Conservation (phyloP, 2,888 invertebrate genomes). For the Pristionchus arcanus region DNA sequence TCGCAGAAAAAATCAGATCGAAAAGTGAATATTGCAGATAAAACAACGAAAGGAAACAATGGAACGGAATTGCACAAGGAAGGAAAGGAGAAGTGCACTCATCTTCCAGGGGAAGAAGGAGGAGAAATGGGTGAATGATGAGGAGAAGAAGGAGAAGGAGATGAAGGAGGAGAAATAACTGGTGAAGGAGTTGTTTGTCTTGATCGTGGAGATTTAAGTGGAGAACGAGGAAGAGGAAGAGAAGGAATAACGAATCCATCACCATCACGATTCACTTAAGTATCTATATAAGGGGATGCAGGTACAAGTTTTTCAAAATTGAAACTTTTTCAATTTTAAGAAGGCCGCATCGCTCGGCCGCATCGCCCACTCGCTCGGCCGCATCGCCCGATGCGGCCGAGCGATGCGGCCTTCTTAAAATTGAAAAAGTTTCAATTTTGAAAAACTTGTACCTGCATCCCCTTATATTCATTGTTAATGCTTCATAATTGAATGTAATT, state of each 20-base stretch:
- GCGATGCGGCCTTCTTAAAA: no score
- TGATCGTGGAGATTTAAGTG: not conserved
- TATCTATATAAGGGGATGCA: not conserved
- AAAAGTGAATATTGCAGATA: not conserved
- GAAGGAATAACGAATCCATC: not conserved
- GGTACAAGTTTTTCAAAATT: no score
- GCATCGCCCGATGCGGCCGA: no score
- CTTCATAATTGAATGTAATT: no score
- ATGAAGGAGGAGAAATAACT: not conserved
- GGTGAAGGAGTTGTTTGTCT: not conserved
- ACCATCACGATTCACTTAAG: not conserved
- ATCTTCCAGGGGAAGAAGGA: not conserved
- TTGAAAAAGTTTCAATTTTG: no score
- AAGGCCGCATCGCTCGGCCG: no score
- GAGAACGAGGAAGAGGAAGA: conserved; percentile 19
- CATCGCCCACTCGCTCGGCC: no score
- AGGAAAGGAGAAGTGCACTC: not conserved
- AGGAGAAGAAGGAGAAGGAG: no score
- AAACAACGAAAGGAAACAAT: not conserved
- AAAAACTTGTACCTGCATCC: no score
- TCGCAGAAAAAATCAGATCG: no score
- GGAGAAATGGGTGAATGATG: not conserved
- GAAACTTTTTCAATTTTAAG: no score
- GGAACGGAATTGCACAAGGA: not conserved
- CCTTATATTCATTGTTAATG: no score